phyloP scores from a whole-genome alignment of 2,113 vertebrate genomes.

The rabbit (Oryctolagus cuniculus) region mOryCun1.1 NC_091438.1:121332501-121333000 shows the following conservation, averaged over 20 bases:
- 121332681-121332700: background rate
- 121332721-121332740: background rate
- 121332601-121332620: slow-evolving; percentile 26
- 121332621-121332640: slow-evolving; percentile 28
- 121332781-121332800: too few species aligned
- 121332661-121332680: background rate
- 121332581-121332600: slow-evolving; percentile 19
- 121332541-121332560: background rate
- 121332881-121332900: too few species aligned
- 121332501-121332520: slow-evolving; percentile 41
- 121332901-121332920: too few species aligned
- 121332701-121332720: background rate
- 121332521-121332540: background rate
- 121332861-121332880: too few species aligned
- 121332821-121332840: too few species aligned
- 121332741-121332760: background rate
- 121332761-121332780: too few species aligned
- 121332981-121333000: too few species aligned
- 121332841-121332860: too few species aligned
- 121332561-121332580: background rate
- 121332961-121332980: too few species aligned
- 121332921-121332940: too few species aligned
- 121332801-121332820: too few species aligned
- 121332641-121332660: background rate
- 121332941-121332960: too few species aligned